Evolutionary conservation across 2,888 invertebrate genomes (phyloP).

Genomic region (Torymus texanus): DNA sequence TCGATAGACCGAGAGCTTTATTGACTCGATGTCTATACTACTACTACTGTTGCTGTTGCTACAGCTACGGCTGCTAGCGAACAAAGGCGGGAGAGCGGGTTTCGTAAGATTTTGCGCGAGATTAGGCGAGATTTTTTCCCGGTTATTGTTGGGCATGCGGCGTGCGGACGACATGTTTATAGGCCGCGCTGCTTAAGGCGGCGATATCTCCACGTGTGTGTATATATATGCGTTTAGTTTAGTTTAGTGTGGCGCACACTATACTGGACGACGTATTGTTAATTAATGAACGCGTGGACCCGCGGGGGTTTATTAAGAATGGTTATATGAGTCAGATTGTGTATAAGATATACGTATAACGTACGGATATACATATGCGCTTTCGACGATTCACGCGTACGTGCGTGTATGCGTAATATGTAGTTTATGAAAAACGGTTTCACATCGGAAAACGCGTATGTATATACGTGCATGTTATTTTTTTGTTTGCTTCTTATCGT

Average conservation of each 20-base stretch:
- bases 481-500: no score
- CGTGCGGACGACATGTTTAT: conserved; percentile 36
- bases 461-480: no score
- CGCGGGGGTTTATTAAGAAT: not conserved
- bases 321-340: no score
- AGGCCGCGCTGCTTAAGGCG: conserved; percentile 26
- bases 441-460: no score
- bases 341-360: no score
- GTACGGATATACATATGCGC: no score
- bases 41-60: not conserved
- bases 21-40: conserved; percentile 44
- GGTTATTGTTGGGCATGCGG: conserved; percentile 18
- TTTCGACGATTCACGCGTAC: no score
- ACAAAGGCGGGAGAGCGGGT: conserved; percentile 30
- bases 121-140: conserved; percentile 42
- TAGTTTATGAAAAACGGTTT: no score
- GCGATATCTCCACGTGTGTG: not conserved
- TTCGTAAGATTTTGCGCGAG: conserved; percentile 47
- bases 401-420: no score
- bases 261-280: not conserved
- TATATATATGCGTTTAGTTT: conserved; percentile 1
- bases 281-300: conserved; percentile 19
- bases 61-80: not conserved
- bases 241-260: no score
- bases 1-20: conserved; percentile 20